A percentile compares a stretch with the other conserved stretches of the same genome.
Conservation (phyloP, 2,113 vertebrate genomes). For the Callipepla californica region DNA sequence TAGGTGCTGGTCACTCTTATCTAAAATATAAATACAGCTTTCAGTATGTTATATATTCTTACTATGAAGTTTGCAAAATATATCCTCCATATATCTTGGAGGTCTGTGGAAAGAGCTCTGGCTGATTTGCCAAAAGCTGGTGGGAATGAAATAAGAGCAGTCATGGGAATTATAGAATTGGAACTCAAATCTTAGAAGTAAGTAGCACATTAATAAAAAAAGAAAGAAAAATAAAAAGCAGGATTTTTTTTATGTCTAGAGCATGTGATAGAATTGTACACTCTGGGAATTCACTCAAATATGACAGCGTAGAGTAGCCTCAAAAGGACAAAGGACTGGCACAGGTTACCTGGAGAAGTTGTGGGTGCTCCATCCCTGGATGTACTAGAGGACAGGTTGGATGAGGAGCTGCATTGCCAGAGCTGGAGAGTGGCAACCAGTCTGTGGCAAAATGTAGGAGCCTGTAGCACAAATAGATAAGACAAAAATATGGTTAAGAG, state of each 20-base stretch:
- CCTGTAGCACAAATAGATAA: not conserved
- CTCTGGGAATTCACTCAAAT: not conserved
- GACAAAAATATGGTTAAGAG: not conserved
- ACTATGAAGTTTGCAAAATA: accelerated
- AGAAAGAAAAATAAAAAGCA: not conserved
- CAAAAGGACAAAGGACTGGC: not conserved
- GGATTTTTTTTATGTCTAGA: not conserved
- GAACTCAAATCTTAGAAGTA: not conserved
- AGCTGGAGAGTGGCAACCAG: too few relatives aligned
- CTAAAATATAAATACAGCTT: not conserved
- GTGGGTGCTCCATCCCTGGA: too few relatives aligned
- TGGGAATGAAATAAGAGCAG: not conserved
- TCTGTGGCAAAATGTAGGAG: not conserved
- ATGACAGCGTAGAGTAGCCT: not conserved
- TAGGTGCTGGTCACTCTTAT: not conserved
- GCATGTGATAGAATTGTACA: not conserved
- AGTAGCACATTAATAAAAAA: not conserved
- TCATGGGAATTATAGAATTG: not conserved
- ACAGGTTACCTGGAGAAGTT: too few relatives aligned
- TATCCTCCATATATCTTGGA: not conserved
- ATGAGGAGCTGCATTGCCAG: too few relatives aligned
- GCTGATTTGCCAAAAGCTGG: not conserved
- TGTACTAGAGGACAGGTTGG: too few relatives aligned
- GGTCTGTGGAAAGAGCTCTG: not conserved
- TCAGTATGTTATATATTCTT: not conserved